Evolutionary conservation across 2,797 vertebrate species (phyloP).

Genomic region (Lagorchestes hirsutus): DNA sequence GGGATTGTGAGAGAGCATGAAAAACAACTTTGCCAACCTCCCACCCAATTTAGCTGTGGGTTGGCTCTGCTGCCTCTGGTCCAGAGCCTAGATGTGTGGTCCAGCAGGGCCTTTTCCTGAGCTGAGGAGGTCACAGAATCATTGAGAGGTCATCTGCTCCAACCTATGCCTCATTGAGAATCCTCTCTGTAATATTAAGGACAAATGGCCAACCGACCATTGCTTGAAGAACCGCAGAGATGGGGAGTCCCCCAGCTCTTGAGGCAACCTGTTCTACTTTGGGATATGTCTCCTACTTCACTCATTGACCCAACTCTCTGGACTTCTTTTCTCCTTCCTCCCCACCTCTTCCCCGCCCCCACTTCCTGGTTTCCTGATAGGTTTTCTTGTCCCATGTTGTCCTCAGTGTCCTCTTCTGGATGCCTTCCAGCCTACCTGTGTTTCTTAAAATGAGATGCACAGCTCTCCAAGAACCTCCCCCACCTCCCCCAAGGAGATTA

Average conservation of each 20-base stretch:
- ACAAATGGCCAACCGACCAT: background rate
- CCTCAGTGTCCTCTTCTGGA: background rate
- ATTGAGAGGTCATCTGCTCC: background rate
- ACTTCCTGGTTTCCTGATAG: background rate
- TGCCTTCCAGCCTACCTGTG: background rate
- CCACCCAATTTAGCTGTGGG: background rate
- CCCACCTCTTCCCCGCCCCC: background rate
- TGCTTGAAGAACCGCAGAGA: background rate
- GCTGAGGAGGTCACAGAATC: background rate
- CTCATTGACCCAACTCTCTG: background rate
- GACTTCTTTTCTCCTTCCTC: background rate
- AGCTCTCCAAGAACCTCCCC: background rate
- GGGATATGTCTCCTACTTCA: background rate
- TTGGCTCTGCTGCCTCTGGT: background rate
- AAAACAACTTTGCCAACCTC: background rate
- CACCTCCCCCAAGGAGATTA: background rate
- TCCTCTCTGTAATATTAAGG: background rate
- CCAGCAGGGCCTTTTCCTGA: background rate
- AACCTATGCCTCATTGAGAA: background rate
- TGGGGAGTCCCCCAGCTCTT: background rate
- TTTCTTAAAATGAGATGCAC: background rate
- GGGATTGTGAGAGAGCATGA: background rate
- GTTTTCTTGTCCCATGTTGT: background rate
- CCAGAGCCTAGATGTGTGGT: background rate
- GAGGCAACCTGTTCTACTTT: background rate